phyloP scores from a whole-genome alignment of 1,140 invertebrate genomes.

The Pomacea maculata region DNA sequence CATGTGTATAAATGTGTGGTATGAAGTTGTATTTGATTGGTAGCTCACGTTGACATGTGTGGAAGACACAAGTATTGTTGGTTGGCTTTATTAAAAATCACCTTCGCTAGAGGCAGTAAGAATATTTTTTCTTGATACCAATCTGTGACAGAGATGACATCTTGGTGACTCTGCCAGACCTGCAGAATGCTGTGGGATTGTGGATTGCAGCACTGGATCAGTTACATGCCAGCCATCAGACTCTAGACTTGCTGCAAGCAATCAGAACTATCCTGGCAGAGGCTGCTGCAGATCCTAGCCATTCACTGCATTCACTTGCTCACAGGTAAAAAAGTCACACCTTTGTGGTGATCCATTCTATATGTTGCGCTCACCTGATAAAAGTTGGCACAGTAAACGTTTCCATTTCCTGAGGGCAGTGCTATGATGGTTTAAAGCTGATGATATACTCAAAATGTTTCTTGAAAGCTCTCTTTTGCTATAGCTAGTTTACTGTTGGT shows the following conservation, averaged over 20 bases:
- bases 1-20: too few relatives aligned
- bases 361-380: neutral
- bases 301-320: slow-evolving; percentile 60
- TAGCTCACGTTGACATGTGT: too few relatives aligned
- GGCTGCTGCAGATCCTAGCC: slow-evolving; percentile 59
- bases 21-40: too few relatives aligned
- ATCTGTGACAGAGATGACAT: slow-evolving; percentile 40
- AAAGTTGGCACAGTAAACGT: neutral
- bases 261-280: slow-evolving; percentile 62
- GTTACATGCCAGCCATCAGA: slow-evolving; percentile 42
- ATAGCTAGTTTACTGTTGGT: too few relatives aligned
- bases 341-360: neutral
- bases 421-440: too few relatives aligned
- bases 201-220: slow-evolving; percentile 53
- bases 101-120: too few relatives aligned
- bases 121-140: neutral
- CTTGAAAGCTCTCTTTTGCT: too few relatives aligned
- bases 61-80: too few relatives aligned
- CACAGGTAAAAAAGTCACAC: slow-evolving; percentile 50
- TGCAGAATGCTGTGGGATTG: slow-evolving; percentile 52
- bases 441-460: too few relatives aligned
- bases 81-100: too few relatives aligned
- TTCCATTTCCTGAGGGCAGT: neutral
- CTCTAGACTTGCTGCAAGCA: slow-evolving; percentile 58
- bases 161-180: slow-evolving; percentile 53